A percentile compares a stretch with the other conserved stretches of the same genome.
Evolutionary conservation across 2,797 vertebrate species (phyloP).

Genomic region (Ceryle rudis): DNA sequence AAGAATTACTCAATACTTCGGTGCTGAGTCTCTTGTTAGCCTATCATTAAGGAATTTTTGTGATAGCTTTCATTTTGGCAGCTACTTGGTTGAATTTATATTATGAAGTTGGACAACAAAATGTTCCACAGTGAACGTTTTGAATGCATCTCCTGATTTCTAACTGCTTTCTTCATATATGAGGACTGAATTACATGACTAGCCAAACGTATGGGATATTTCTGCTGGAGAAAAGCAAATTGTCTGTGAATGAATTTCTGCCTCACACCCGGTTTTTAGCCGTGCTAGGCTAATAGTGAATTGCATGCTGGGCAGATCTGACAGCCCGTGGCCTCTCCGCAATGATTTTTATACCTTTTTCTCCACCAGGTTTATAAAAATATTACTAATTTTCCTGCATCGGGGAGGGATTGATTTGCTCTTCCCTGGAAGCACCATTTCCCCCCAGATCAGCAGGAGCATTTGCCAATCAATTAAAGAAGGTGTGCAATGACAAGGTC

Average conservation of each 20-base stretch:
- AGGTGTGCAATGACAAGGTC: neutral
- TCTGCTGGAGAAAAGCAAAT: neutral
- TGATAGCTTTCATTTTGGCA: slow-evolving; percentile 38
- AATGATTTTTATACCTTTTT: neutral
- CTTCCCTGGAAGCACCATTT: neutral
- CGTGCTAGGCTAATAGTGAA: neutral
- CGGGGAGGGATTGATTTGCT: too few relatives aligned
- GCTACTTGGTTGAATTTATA: neutral
- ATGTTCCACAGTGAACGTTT: neutral
- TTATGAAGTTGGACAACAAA: neutral
- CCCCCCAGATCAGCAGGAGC: neutral
- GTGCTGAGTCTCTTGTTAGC: slow-evolving; percentile 26
- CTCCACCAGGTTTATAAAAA: neutral
- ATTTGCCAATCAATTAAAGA: neutral
- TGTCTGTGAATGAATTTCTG: neutral
- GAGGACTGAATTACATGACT: neutral
- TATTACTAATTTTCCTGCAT: neutral
- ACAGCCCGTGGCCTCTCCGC: neutral
- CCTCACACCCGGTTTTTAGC: neutral
- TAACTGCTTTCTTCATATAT: neutral
- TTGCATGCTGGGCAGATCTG: neutral
- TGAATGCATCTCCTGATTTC: neutral
- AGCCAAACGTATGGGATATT: neutral
- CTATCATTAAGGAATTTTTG: slow-evolving; percentile 43
- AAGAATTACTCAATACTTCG: slow-evolving; percentile 40